Conservation (phyloP, 23 tunicate genomes). For the Oikopleura dioica region DNA sequence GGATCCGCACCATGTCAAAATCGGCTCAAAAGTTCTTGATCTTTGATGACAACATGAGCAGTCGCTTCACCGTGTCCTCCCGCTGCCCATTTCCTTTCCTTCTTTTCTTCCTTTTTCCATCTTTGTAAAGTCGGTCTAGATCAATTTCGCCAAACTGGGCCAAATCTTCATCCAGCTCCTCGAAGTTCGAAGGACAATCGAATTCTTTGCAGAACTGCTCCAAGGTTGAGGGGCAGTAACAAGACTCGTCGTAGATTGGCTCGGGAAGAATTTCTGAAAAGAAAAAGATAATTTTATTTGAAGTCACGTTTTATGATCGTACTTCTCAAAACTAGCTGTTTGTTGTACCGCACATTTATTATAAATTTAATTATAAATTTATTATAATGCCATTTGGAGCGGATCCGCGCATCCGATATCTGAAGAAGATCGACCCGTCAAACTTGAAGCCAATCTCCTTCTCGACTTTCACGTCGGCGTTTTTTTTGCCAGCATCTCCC, state of each 20-base stretch:
- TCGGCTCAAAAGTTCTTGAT: constrained; percentile 31
- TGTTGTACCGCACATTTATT: background rate
- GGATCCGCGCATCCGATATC: background rate
- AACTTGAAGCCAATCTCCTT: no score
- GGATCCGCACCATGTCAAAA: constrained; percentile 95
- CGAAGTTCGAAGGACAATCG: background rate
- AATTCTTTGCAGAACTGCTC: background rate
- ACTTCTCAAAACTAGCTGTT: background rate
- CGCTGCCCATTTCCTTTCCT: no score
- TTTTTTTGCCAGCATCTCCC: no score
- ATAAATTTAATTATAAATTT: no score
- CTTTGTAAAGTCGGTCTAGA: no score
- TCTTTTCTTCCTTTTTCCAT: no score
- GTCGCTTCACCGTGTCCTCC: no score
- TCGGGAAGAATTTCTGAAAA: no score
- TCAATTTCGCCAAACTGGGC: no score
- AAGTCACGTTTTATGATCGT: background rate
- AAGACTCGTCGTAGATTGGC: background rate
- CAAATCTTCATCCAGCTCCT: background rate
- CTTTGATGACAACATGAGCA: background rate
- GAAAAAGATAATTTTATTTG: no score
- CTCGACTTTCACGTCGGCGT: no score
- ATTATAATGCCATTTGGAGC: background rate
- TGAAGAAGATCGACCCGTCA: background rate
- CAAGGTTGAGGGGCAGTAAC: background rate